Evolutionary conservation across 2,888 invertebrate genomes (phyloP).

Genomic region (Diachrysia chrysitis): DNA sequence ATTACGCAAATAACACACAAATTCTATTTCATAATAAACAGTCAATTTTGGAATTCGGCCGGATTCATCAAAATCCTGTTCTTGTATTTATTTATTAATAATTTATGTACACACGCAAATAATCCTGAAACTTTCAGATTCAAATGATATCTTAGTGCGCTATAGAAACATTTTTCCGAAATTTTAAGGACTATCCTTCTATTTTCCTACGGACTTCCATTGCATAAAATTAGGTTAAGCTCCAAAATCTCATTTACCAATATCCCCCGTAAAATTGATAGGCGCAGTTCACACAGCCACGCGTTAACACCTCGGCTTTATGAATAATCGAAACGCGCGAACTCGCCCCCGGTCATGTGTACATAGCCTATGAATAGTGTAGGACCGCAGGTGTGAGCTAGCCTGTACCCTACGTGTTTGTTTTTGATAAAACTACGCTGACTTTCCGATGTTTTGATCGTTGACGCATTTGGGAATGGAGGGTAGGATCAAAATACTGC

Average conservation of each 20-base stretch:
- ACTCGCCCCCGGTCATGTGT: slow-evolving; percentile 69
- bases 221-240: neutral
- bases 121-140: no score
- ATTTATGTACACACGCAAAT: no score
- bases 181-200: neutral
- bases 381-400: slow-evolving; percentile 47
- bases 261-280: slow-evolving; percentile 46
- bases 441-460: slow-evolving; percentile 23
- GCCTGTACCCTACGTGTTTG: slow-evolving; percentile 46
- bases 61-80: no score
- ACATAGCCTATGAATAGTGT: slow-evolving; percentile 65
- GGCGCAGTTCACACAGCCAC: slow-evolving; percentile 50
- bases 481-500: slow-evolving; percentile 13
- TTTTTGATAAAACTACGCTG: slow-evolving; percentile 44
- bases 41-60: no score
- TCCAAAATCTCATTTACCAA: slow-evolving; percentile 29
- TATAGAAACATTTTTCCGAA: no score
- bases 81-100: no score
- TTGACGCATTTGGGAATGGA: neutral
- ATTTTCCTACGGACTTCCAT: neutral
- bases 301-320: slow-evolving; percentile 72
- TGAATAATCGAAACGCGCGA: slow-evolving; percentile 77
- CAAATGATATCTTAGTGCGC: no score
- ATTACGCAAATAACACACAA: no score
- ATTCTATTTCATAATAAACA: no score